These are phyloP conservation scores for Steatornis caripensis DNA, from an alignment of 2,113 vertebrate genomes.

Conservation along the genomic window DNA sequence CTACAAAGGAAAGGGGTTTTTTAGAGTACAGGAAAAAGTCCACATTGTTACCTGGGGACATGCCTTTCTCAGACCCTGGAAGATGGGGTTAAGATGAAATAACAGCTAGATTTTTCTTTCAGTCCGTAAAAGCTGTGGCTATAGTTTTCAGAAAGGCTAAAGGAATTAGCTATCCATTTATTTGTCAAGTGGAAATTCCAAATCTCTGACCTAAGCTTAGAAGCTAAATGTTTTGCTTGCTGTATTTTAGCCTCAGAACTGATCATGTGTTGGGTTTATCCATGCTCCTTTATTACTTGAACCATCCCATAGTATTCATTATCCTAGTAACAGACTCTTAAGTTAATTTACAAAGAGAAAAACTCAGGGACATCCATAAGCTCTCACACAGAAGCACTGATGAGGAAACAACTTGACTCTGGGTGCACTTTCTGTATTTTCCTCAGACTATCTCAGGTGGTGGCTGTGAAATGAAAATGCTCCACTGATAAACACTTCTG, in stretches of 20 bases:
- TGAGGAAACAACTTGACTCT: background rate
- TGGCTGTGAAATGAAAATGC: constrained; percentile 26
- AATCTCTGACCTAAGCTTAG: background rate
- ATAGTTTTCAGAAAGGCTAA: background rate
- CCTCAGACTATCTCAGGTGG: constrained; percentile 6
- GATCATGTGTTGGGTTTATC: background rate
- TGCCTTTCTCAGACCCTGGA: background rate
- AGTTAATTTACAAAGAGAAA: background rate
- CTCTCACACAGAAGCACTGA: background rate
- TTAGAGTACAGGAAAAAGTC: background rate
- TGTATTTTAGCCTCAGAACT: background rate
- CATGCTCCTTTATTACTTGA: background rate
- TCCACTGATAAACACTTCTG: constrained; percentile 12
- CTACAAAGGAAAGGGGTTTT: background rate
- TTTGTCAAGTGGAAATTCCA: background rate
- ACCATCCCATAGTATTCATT: background rate
- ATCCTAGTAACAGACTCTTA: background rate
- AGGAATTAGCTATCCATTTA: background rate
- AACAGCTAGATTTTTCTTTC: background rate
- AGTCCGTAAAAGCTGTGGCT: background rate
- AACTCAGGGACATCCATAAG: background rate
- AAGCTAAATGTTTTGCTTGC: background rate
- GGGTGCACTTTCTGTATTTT: background rate
- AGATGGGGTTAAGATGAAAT: background rate
- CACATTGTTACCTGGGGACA: accelerated